Evolutionary conservation across 2,113 vertebrate genomes (phyloP).

Genomic region (Paracanthobrama guichenoti): DNA sequence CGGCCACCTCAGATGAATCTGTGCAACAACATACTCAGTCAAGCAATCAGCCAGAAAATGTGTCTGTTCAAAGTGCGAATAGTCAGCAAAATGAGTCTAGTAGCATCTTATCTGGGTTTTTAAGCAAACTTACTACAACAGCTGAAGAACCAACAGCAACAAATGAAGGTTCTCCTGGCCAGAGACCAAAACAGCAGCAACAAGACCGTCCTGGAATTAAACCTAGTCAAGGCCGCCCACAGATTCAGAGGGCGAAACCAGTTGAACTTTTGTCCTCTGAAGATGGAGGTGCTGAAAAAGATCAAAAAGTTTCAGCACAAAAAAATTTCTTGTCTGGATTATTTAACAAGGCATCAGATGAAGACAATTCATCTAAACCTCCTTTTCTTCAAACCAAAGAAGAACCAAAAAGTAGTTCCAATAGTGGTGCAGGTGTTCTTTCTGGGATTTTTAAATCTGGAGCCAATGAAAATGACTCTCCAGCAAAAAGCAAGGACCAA

Average conservation of each 20-base stretch:
- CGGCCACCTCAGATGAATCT: conserved; percentile 72
- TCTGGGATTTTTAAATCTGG: conserved; percentile 80
- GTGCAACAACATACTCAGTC: conserved; percentile 56
- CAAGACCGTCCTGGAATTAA: conserved; percentile 33
- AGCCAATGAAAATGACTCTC: conserved; percentile 63
- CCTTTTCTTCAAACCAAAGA: conserved; percentile 51
- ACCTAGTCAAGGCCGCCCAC: conserved; percentile 61
- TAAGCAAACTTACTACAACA: conserved; percentile 68
- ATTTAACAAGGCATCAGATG: conserved; percentile 70
- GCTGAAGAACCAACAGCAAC: conserved; percentile 55
- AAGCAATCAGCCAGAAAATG: conserved; percentile 46
- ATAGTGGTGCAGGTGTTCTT: conserved; percentile 69
- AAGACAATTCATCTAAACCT: conserved; percentile 66
- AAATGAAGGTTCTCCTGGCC: conserved; percentile 47
- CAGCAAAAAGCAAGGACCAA: conserved; percentile 64
- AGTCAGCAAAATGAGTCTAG: conserved; percentile 63
- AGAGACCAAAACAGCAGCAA: conserved; percentile 54
- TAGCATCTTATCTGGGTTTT: conserved; percentile 74
- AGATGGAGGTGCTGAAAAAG: conserved; percentile 61
- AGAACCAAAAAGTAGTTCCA: conserved; percentile 60
- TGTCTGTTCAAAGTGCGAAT: conserved; percentile 45
- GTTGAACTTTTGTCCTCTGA: conserved; percentile 64
- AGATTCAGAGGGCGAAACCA: conserved; percentile 69
- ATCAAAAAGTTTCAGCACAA: conserved; percentile 58
- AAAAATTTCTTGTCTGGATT: conserved; percentile 79